Evolutionary conservation across 2,797 vertebrate species (phyloP), one percentile per base, ranked within the genome.

Genomic region (Petrocephalus sullivani): DNA sequence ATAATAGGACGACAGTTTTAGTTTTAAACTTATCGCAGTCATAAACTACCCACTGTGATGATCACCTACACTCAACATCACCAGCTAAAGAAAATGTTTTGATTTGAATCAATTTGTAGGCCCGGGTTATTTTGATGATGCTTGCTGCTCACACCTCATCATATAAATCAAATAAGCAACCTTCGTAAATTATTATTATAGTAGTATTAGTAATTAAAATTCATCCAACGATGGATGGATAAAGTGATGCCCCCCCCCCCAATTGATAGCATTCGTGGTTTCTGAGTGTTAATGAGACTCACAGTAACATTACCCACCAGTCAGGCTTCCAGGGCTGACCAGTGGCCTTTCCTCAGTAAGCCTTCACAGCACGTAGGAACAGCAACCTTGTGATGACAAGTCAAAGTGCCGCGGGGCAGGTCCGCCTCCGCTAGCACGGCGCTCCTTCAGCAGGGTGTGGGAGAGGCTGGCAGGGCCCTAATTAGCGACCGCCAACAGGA

Each of bases 401-500:
- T 86, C 88, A 89, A 89, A 85, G 82, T 78, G 87, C 88, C 51
- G 21, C 85, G 85, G 89, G 88, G 12, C 46, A 89, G 88, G 85
- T 90, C 87, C 58, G 71, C 58, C 75, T 88, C 19, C 64, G 87
- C 41, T 3, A 4, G 41, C 88, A 49, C 37, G 67, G 53, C 61
- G 67, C 85, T 86, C 82, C 54, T 67, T 19, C 57, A 84, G 84
- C 83, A 56, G 64, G 83, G 86, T 64, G 53, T 85, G 87, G 89
- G 33, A 6, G 87, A 90, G 88, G 90, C 89, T 91, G 82, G 86
- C 83, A 90, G 89, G 90, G 89, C 87, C 61, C 90, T 93, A 91
- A 92, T 93, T 93, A 93, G 87, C 58, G 84, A 89, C 88, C 87
- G 58, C 87, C 67, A 91, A 81, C 67, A 91, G 81, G 58, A 75